Evolutionary conservation across 2,888 invertebrate species (phyloP), one percentile per base, ranked within the genome.

Genomic region (Limnephilus lunatus): DNA sequence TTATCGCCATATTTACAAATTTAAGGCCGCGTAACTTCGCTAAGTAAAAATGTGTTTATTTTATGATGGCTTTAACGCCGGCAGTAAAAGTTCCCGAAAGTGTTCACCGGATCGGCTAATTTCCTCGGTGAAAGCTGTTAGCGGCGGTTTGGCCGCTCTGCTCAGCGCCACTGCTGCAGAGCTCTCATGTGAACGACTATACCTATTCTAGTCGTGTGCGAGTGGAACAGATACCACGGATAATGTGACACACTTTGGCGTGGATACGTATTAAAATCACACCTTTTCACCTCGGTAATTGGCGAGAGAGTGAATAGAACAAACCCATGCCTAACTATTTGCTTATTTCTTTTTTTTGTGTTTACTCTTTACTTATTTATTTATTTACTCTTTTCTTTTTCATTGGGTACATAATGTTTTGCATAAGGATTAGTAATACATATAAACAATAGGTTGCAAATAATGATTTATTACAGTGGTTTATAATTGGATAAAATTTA

Each of bases 11-110:
- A 31, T 89, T 35, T 80, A 89, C 39, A 80, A 68, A 89, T 81
- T 80, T 35, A 31, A 39, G 80, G 81, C 68, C 68, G 68, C 53
- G 87, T 31, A 87, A 68, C 31, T 48, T 87, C 53, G 48, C 31
- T 31, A 48, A n/a, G n/a, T 48, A 31, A 87, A 30, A 87, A 48
- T 53, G 53, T 87, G 87, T 87, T 87, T 87, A 87, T 87, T 87
- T 87, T 53, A 87, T 31, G 87, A 53, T 48, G 48, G 48, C 53
- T 30, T 87, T 87, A 87, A 87, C 31, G 30, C 48, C 30, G 86
- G 35, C 86, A 30, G 44, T 86, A 86, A 68, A 68, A 68, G 53
- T n/a, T 30, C 44, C 30, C 31, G 87, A 87, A 68, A 53, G 48
- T 44, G 44, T 86, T 32, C 39, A 39, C n/a, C 39, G 85, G n/a